phyloP scores from a whole-genome alignment of 2,888 invertebrate species.

The Nemapogon koenigi region DNA sequence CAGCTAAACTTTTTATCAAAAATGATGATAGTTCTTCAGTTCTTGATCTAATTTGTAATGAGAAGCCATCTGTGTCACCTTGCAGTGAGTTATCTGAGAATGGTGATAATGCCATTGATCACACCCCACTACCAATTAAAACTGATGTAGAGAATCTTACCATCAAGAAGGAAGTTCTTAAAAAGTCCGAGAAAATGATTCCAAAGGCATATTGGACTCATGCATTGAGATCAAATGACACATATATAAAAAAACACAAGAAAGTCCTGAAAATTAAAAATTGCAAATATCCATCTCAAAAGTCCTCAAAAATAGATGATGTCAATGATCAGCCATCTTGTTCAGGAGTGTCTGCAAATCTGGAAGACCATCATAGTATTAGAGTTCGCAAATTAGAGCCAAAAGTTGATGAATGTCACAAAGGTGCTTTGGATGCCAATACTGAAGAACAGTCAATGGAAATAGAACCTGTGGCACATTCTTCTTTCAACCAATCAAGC shows the following conservation, averaged over 20 bases:
- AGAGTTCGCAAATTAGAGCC: constrained; percentile 37
- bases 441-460: constrained; percentile 49
- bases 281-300: constrained; percentile 24
- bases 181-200: constrained; percentile 13
- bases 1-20: constrained; percentile 35
- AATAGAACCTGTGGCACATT: constrained; percentile 29
- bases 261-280: constrained; percentile 54
- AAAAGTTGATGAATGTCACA: constrained; percentile 27
- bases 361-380: constrained; percentile 20
- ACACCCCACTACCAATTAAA: constrained; percentile 17
- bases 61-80: constrained; percentile 57
- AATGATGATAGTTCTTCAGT: constrained; percentile 52
- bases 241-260: constrained; percentile 51
- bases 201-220: constrained; percentile 30
- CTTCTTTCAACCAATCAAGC: constrained; percentile 23
- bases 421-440: constrained; percentile 38
- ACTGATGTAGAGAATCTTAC: neutral
- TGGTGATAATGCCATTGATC: constrained; percentile 48
- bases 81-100: constrained; percentile 55
- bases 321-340: constrained; percentile 31
- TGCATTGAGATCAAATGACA: constrained; percentile 42
- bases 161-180: constrained; percentile 12
- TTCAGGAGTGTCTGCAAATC: constrained; percentile 22
- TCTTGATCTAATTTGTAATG: constrained; percentile 58
- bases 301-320: constrained; percentile 17